Base-by-base conservation (phyloP, 2,113 vertebrate genomes). In the Alouatta palliata region DNA sequence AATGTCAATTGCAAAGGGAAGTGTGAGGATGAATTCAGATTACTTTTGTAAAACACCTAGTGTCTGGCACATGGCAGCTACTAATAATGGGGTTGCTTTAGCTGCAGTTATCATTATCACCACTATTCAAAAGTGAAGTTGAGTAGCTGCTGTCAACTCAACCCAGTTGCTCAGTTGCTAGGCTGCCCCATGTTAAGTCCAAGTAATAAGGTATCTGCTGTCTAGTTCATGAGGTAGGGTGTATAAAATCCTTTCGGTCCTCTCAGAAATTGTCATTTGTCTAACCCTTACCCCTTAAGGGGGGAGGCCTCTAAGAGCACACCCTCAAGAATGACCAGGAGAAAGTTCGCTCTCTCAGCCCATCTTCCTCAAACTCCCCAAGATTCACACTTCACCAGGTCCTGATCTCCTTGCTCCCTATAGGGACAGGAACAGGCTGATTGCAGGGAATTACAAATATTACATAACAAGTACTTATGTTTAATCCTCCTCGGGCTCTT, bases 201-300 rank as follows among this genome's bases (percentile, higher is more conserved):
- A 11, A 77, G 32, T 49, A 49, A 16, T 12, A 79, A 68, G 49
- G 25, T 8, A 21, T 25, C 43, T n/a, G n/a, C n/a, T 23, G 5
- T 52, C 32, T 64, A 10, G 23, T n/a, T 90, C 40, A 54, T 16
- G 12, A 66, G 23, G 40, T 30, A 5, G 30, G 20, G 19, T 71
- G 8, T 32, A 35, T 40, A 84, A 75, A 83, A 66, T 64, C 27
- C 71, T n/a, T 49, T 64, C 20, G 32, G 52, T n/a, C 56, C 30
- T 80, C 71, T 68, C 49, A 68, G 76, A 66, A 92, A 68, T 20
- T 77, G 77, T 47, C 91, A 17, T 70, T 54, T 88, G 47, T 80
- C 73, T 71, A 76, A 56, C 40, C 35, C 66, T 90, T 84, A 35
- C 14, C 3, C 16, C 35, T 30, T 37, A 47, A 49, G 54, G 27